Conservation (phyloP, 2,797 vertebrate species). For the Rhinophrynus dorsalis region DNA sequence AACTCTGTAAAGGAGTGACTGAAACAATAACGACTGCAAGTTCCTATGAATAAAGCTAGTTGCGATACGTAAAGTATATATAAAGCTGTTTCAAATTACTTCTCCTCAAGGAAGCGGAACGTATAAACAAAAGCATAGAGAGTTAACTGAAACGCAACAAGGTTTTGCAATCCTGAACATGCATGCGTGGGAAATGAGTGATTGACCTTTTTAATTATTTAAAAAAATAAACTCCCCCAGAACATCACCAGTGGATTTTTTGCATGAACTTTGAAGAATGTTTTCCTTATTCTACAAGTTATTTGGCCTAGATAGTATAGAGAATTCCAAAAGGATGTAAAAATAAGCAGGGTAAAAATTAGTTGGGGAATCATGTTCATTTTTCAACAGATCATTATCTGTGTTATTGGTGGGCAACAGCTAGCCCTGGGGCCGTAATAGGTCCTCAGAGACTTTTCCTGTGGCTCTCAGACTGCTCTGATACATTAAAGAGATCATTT, state of each 20-base stretch:
- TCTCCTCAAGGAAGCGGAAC: conserved; percentile 22
- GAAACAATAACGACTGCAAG: conserved; percentile 51
- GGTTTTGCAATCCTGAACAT: conserved; percentile 3
- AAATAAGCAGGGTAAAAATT: too few species aligned
- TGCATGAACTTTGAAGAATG: background rate
- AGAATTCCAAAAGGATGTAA: too few species aligned
- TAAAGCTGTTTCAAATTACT: conserved; percentile 41
- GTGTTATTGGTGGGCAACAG: too few species aligned
- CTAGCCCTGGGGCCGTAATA: too few species aligned
- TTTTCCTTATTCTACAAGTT: background rate
- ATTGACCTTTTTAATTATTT: conserved; percentile 18
- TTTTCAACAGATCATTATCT: too few species aligned
- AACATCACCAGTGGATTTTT: conserved; percentile 14
- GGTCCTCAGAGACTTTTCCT: too few species aligned
- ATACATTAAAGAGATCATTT: too few species aligned
- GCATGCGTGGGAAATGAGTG: conserved; percentile 45
- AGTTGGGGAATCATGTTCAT: too few species aligned
- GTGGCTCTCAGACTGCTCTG: too few species aligned
- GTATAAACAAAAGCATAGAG: conserved; percentile 13
- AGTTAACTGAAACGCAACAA: conserved; percentile 9
- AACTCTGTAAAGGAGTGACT: conserved; percentile 55
- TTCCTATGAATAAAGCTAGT: conserved; percentile 49
- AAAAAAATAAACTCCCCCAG: conserved; percentile 16
- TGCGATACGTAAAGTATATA: conserved; percentile 22
- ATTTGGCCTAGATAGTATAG: background rate